A percentile compares a stretch with the other conserved stretches of the same genome.
These are phyloP conservation scores for Acomys russatus DNA, from an alignment of 2,797 vertebrate genomes.

Conservation along the genomic window DNA sequence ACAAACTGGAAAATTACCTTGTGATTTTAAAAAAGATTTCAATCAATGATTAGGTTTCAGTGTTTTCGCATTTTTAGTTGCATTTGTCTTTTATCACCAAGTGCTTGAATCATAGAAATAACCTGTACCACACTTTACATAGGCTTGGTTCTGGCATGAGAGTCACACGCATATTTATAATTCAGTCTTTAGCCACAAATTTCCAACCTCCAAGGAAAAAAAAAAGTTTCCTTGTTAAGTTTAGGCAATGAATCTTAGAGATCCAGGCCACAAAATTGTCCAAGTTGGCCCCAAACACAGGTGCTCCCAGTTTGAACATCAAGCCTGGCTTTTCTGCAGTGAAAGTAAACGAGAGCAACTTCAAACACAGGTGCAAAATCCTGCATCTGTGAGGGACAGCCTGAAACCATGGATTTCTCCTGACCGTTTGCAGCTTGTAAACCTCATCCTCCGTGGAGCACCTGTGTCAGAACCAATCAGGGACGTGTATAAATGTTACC, in stretches of 20 bases:
- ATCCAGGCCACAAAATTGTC: conserved; percentile 73
- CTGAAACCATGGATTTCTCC: conserved; percentile 80
- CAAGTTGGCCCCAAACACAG: conserved; percentile 83
- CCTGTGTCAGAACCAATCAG: conserved; percentile 85
- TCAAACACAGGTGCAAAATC: conserved; percentile 88
- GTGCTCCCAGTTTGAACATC: conserved; percentile 84
- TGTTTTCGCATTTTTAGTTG: conserved; percentile 51
- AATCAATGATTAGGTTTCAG: neutral
- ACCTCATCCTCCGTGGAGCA: conserved; percentile 75
- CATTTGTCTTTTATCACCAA: conserved; percentile 61
- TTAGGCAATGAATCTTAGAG: conserved; percentile 65
- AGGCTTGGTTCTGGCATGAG: neutral
- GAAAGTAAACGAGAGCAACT: conserved; percentile 81
- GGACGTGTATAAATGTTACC: conserved; percentile 71
- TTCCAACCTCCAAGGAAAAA: conserved; percentile 56
- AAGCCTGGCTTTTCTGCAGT: conserved; percentile 78
- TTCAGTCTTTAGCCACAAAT: conserved; percentile 43
- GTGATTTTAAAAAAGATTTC: conserved; percentile 65
- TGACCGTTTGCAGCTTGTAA: conserved; percentile 78
- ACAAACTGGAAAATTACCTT: conserved; percentile 27
- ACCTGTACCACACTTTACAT: neutral
- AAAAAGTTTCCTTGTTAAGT: conserved; percentile 70
- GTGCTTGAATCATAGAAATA: conserved; percentile 2
- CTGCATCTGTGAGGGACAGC: conserved; percentile 81
- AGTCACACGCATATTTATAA: neutral